These are phyloP conservation scores for Venturia canescens DNA, from an alignment of 1,140 invertebrate species.

Conservation along the genomic window DNA sequence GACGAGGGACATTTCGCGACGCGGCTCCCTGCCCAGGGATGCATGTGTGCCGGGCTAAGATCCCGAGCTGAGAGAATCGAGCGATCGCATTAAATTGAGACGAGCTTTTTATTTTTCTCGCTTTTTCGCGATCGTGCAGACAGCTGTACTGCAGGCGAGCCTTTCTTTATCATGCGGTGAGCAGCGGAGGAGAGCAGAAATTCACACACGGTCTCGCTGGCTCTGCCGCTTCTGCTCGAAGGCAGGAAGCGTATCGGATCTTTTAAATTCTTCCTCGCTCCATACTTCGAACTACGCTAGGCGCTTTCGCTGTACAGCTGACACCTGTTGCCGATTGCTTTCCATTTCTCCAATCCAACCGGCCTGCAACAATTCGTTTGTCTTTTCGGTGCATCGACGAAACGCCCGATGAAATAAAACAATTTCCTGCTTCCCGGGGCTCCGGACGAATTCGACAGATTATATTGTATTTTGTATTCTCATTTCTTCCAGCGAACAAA, in stretches of 20 bases:
- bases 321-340: conserved; percentile 42
- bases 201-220: not conserved
- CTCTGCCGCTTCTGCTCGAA: not conserved
- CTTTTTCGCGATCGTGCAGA: conserved; percentile 33
- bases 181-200: conserved; percentile 13
- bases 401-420: too few relatives aligned
- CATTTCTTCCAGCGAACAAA: too few relatives aligned
- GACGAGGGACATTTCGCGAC: conserved; percentile 2
- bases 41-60: not conserved
- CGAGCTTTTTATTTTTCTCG: conserved; percentile 26
- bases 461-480: not conserved
- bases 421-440: not conserved
- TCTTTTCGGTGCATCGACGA: too few relatives aligned
- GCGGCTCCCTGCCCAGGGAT: not conserved
- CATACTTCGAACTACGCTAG: not conserved
- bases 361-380: not conserved
- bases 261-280: conserved; percentile 44
- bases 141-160: conserved; percentile 42
- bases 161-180: conserved; percentile 40
- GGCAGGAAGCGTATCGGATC: conserved; percentile 42
- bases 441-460: not conserved
- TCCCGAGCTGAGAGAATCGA: conserved; percentile 14
- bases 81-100: conserved; percentile 37
- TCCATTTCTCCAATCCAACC: not conserved
- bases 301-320: conserved; percentile 40